Base-by-base conservation (phyloP, 1,140 invertebrate genomes). In the Lepidurus apus region DNA sequence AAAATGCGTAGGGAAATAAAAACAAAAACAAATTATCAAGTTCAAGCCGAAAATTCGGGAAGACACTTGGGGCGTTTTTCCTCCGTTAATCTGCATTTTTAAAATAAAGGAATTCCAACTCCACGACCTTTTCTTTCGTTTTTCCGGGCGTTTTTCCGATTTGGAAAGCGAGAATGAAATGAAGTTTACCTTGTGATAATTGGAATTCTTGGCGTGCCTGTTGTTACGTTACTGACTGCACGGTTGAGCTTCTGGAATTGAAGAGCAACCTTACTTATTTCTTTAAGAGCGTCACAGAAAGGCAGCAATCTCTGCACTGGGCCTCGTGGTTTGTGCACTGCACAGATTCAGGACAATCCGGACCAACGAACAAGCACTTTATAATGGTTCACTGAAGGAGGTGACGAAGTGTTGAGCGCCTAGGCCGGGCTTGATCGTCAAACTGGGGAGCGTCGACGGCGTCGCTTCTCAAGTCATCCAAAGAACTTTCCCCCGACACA, bases 161-260 rank as follows among this genome's bases (percentile, higher is more conserved):
- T 9, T 9, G 53, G 13, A 65, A 17, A 21, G 9, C 53, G 53
- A 34, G 34, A 34, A 34, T 34, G 34, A 34, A 34, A 17, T 47
- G 45, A 11, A n/a, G 17, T 65, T 65, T 65, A 65, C 53, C 53
- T 65, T 65, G 53, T 21, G 53, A 65, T 65, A 65, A 65, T 65
- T 65, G 53, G 53, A 65, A 65, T 65, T 65, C 53, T 65, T 21
- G 53, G 53, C 53, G 53, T 7, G 53, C 53, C 34, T 34, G 34
- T 34, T 34, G 34, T 34, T 34, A 34, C 34, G 34, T 65, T 9
- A 65, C 17, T 65, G 8, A n/a, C 21, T 65, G 53, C 53, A 34
- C 53, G 21, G n/a, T 21, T 65, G 53, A 65, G 53, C 9, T 65
- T 65, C 17, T n/a, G 13, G 53, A 65, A 21, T 65, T 65, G 53